Evolutionary conservation across 2,113 vertebrate genomes (phyloP).

Genomic region (Stigmatopora nigra): DNA sequence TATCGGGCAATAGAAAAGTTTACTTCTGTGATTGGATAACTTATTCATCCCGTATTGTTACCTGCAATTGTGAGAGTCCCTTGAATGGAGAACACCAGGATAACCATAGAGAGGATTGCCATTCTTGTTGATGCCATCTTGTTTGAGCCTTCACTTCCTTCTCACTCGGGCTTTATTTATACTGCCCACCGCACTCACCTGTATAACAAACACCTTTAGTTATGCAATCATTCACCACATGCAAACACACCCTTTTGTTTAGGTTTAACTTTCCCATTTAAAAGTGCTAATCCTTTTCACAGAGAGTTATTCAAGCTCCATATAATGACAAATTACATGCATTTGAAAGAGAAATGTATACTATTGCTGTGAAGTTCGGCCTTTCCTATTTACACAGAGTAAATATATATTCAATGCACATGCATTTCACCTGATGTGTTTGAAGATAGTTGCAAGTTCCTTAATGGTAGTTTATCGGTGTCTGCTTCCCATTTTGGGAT

Average conservation of each 20-base stretch:
- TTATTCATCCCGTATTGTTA: too few relatives aligned
- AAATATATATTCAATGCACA: slow-evolving; percentile 21
- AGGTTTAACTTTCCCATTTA: slow-evolving; percentile 9
- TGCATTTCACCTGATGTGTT: slow-evolving; percentile 3
- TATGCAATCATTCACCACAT: slow-evolving; percentile 3
- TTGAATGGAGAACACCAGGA: slow-evolving; percentile 36
- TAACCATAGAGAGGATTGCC: slow-evolving; percentile 34
- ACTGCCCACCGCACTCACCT: slow-evolving; percentile 12
- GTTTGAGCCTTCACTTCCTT: neutral
- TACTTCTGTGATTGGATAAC: too few relatives aligned
- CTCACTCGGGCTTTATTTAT: slow-evolving; percentile 33
- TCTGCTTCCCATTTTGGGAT: too few relatives aligned
- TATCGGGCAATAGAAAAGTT: too few relatives aligned
- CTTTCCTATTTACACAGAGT: neutral
- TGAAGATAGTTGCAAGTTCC: slow-evolving; percentile 1
- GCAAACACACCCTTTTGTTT: neutral
- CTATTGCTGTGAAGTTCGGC: slow-evolving; percentile 13
- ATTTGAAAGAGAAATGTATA: neutral
- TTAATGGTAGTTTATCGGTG: too few relatives aligned
- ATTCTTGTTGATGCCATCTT: slow-evolving; percentile 18
- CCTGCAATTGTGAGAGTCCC: slow-evolving; percentile 23
- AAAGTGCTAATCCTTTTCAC: slow-evolving; percentile 14
- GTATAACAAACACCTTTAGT: neutral
- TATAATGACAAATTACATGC: slow-evolving; percentile 31
- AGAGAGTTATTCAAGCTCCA: slow-evolving; percentile 6